Evolutionary conservation across 2,888 invertebrate genomes (phyloP).

Genomic region (Lasioglossum oenotherae): DNA sequence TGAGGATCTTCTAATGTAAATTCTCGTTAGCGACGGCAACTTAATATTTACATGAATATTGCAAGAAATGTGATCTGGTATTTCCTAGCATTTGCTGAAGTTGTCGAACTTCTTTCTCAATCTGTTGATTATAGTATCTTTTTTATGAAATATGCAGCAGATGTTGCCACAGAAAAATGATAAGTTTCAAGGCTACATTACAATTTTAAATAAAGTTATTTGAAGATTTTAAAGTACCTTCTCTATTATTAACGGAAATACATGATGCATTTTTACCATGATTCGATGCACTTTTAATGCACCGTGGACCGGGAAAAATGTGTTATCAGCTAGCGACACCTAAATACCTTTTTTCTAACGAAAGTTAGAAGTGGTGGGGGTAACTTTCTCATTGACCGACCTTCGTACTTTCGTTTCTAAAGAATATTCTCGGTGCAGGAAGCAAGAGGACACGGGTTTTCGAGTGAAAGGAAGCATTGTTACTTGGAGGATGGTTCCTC

Average conservation of each 20-base stretch:
- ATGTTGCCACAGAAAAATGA: not conserved
- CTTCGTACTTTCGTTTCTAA: constrained; percentile 1
- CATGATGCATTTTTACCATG: not conserved
- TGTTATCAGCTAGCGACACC: constrained; percentile 7
- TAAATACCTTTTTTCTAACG: constrained; percentile 4
- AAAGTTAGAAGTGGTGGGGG: not conserved
- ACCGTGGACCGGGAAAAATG: not conserved
- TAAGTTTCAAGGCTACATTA: not conserved
- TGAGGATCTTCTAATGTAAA: not conserved
- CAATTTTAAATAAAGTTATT: no score
- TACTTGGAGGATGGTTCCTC: not conserved
- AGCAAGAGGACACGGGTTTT: not conserved
- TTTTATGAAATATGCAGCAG: not conserved
- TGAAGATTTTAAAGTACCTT: no score
- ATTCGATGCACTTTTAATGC: not conserved
- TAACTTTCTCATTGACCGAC: constrained; percentile 1
- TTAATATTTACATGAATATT: not conserved
- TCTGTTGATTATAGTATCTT: not conserved
- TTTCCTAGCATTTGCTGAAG: not conserved
- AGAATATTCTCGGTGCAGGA: not conserved
- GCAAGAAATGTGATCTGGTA: not conserved
- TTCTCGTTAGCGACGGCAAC: not conserved
- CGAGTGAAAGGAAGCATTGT: constrained; percentile 7
- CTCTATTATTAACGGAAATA: not conserved
- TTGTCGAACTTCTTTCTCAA: not conserved